phyloP scores from a whole-genome alignment of 1,140 invertebrate genomes.

The Heliothis virescens region DNA sequence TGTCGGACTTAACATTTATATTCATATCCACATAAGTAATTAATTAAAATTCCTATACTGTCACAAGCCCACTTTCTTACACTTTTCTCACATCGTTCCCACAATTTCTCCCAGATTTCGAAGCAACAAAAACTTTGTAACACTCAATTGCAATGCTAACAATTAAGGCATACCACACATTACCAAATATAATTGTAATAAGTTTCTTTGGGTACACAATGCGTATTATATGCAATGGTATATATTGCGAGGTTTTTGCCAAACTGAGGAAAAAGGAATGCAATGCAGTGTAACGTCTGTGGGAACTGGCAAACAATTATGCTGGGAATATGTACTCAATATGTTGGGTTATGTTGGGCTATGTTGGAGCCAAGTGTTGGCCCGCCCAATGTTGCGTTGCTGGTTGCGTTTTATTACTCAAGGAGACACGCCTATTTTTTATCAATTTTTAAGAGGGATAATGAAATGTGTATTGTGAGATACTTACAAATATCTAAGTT shows the following conservation, averaged over 20 bases:
- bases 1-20: no score
- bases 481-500: no score
- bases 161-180: conserved; percentile 41
- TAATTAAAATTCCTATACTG: background rate
- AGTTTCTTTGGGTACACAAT: conserved; percentile 38
- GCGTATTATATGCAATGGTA: conserved; percentile 41
- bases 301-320: conserved; percentile 41
- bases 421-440: background rate
- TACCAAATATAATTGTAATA: conserved; percentile 42
- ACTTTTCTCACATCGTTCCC: conserved; percentile 24
- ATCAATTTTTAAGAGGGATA: no score
- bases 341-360: no score
- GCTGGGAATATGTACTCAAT: conserved; percentile 29
- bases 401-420: background rate
- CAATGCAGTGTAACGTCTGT: conserved; percentile 44
- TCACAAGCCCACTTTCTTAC: background rate
- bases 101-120: conserved; percentile 44
- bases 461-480: no score
- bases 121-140: conserved; percentile 4
- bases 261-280: conserved; percentile 48
- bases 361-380: conserved; percentile 32
- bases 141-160: conserved; percentile 33
- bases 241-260: conserved; percentile 39
- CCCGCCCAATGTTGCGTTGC: conserved; percentile 34
- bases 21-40: no score